These are phyloP conservation scores for Pammene aurita DNA, from an alignment of 2,888 invertebrate genomes.

Conservation along the genomic window DNA sequence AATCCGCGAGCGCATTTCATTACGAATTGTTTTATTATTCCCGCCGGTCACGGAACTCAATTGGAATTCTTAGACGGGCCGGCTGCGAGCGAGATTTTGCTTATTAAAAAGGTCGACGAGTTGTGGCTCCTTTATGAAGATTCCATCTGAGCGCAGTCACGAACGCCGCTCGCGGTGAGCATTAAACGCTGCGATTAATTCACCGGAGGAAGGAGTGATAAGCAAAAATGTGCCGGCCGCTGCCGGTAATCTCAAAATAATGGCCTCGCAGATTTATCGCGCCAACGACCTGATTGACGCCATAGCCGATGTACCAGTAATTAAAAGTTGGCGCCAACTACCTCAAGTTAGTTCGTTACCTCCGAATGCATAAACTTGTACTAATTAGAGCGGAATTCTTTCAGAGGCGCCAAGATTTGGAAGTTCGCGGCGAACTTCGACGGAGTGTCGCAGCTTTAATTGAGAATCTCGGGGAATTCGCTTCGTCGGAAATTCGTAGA, in stretches of 20 bases:
- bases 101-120: constrained; percentile 54
- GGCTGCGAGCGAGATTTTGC: constrained; percentile 50
- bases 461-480: constrained; percentile 79
- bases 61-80: constrained; percentile 51
- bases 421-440: constrained; percentile 69
- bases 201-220: constrained; percentile 55
- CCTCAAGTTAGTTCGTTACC: constrained; percentile 56
- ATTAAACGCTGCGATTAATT: constrained; percentile 58
- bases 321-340: constrained; percentile 73
- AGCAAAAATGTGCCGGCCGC: constrained; percentile 64
- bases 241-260: constrained; percentile 61
- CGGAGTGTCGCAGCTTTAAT: constrained; percentile 78
- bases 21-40: constrained; percentile 58
- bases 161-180: constrained; percentile 46
- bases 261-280: constrained; percentile 48
- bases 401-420: constrained; percentile 74
- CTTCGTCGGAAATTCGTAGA: constrained; percentile 68
- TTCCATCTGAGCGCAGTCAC: constrained; percentile 51
- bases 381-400: constrained; percentile 81
- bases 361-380: constrained; percentile 79
- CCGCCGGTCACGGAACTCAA: constrained; percentile 49
- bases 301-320: constrained; percentile 61
- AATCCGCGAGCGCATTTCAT: constrained; percentile 54
- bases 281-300: constrained; percentile 42
- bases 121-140: constrained; percentile 52